A percentile compares a stretch with the other conserved stretches of the same genome.
phyloP scores from a whole-genome alignment of 2,888 invertebrate species.

The Dryobota labecula region DNA sequence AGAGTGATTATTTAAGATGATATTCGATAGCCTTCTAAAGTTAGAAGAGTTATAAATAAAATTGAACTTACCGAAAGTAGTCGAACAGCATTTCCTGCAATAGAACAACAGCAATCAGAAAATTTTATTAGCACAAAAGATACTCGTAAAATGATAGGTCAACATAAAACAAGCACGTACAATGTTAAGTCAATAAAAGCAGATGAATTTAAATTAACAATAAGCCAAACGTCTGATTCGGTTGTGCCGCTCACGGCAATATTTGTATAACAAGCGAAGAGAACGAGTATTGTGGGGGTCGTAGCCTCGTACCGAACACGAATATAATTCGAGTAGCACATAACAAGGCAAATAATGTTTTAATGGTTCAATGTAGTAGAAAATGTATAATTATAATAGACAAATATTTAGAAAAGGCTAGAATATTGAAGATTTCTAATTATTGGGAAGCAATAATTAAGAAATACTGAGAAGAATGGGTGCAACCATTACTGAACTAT shows the following conservation, averaged over 20 bases:
- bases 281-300: constrained; percentile 36
- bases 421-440: neutral
- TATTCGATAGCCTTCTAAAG: constrained; percentile 20
- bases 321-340: constrained; percentile 37
- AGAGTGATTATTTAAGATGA: constrained; percentile 19
- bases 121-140: constrained; percentile 23
- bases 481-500: neutral
- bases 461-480: too few species aligned
- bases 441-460: neutral
- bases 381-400: neutral
- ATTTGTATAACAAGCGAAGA: constrained; percentile 53
- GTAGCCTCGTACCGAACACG: constrained; percentile 25
- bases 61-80: constrained; percentile 50
- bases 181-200: constrained; percentile 47
- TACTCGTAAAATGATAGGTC: constrained; percentile 30
- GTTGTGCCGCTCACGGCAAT: constrained; percentile 42
- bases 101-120: constrained; percentile 55
- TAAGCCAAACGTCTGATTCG: constrained; percentile 52
- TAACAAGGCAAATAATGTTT: constrained; percentile 34
- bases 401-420: neutral
- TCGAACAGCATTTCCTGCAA: constrained; percentile 71
- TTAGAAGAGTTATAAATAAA: constrained; percentile 15
- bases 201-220: constrained; percentile 60
- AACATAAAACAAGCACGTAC: constrained; percentile 26
- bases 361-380: constrained; percentile 22